Percentiles rank a stretch among this genome's conserved stretches.
Evolutionary conservation across 2,888 invertebrate genomes (phyloP).

Genomic region (Blastobasis lacticolella): DNA sequence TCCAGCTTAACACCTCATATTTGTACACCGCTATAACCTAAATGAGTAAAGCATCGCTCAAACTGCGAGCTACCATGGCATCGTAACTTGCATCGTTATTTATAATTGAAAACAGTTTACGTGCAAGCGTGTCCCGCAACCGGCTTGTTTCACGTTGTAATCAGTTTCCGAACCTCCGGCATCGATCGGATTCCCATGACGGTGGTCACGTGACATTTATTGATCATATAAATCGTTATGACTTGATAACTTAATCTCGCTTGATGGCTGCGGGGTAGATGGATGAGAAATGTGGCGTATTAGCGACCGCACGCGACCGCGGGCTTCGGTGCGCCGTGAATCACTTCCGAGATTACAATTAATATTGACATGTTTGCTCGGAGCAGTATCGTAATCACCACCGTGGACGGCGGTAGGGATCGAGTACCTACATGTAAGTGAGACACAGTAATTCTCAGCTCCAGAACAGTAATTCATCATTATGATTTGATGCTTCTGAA

Average conservation of each 20-base stretch:
- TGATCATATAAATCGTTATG: conserved; percentile 39
- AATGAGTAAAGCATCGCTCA: neutral
- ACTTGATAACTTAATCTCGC: conserved; percentile 49
- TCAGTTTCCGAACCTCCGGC: conserved; percentile 12
- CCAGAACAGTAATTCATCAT: too few relatives aligned
- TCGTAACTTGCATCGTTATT: conserved; percentile 24
- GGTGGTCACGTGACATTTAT: conserved; percentile 36
- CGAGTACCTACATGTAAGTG: too few relatives aligned
- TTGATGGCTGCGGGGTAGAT: conserved; percentile 21
- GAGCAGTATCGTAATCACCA: too few relatives aligned
- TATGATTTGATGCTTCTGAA: too few relatives aligned
- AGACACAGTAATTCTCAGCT: too few relatives aligned
- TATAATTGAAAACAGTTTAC: conserved; percentile 29
- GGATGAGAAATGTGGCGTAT: neutral
- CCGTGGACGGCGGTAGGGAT: too few relatives aligned
- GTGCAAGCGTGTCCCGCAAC: conserved; percentile 21
- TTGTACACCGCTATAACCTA: neutral
- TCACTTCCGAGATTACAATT: too few relatives aligned
- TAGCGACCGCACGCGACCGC: conserved; percentile 2
- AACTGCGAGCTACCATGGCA: neutral
- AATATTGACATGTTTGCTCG: too few relatives aligned
- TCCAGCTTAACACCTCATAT: neutral
- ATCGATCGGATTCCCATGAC: conserved; percentile 21
- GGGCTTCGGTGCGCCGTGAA: neutral
- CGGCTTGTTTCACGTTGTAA: conserved; percentile 14